phyloP scores from a whole-genome alignment of 2,888 invertebrate genomes.

The Apomyelois bistriatella region DNA sequence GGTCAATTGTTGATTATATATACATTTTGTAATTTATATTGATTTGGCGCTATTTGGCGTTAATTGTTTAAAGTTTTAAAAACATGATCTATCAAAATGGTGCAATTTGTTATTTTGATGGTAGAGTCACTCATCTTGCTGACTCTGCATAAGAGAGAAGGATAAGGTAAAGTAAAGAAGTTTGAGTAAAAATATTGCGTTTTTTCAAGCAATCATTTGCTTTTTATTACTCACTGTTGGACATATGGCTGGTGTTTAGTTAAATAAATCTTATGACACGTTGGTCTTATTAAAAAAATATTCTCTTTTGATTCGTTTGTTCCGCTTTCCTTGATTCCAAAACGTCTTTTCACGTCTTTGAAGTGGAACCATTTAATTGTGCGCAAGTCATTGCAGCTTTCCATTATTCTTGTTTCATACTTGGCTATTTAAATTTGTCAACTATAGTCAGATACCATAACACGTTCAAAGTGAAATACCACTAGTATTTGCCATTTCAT shows the following conservation, averaged over 20 bases:
- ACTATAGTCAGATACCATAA: neutral
- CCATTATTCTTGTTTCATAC: slow-evolving; percentile 11
- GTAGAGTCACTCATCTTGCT: too few relatives aligned
- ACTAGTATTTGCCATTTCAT: neutral
- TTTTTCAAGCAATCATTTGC: too few relatives aligned
- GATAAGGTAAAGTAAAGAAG: too few relatives aligned
- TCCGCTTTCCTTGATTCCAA: slow-evolving; percentile 56
- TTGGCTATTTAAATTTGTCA: neutral
- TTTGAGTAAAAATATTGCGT: too few relatives aligned
- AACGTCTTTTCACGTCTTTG: slow-evolving; percentile 32
- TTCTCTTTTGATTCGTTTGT: slow-evolving; percentile 40
- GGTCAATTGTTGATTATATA: too few relatives aligned
- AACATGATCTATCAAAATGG: too few relatives aligned
- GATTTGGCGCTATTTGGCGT: too few relatives aligned
- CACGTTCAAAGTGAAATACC: neutral
- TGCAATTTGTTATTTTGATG: too few relatives aligned
- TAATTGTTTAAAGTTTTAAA: too few relatives aligned
- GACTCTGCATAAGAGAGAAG: too few relatives aligned
- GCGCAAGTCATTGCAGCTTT: slow-evolving; percentile 20
- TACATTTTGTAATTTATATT: too few relatives aligned
- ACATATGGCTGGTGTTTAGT: neutral
- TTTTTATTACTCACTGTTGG: too few relatives aligned
- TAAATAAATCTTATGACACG: neutral
- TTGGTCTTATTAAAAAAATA: slow-evolving; percentile 26
- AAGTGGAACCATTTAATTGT: slow-evolving; percentile 25